These are phyloP conservation scores for Mystacides longicornis DNA, from an alignment of 2,888 invertebrate genomes.

Conservation along the genomic window DNA sequence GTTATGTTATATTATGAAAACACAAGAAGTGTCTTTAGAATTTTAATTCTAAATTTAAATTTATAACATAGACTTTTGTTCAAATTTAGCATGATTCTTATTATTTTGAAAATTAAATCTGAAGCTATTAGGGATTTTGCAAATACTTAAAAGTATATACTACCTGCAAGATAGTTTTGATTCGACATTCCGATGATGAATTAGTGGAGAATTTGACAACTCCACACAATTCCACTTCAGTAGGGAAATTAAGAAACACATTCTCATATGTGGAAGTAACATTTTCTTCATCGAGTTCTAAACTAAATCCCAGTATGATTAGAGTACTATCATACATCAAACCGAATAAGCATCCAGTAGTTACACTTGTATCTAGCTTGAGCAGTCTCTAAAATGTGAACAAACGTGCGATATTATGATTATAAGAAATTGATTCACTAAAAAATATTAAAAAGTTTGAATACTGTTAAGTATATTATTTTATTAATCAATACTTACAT, in stretches of 20 bases:
- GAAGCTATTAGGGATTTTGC: neutral
- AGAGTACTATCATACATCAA: slow-evolving; percentile 65
- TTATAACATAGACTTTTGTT: neutral
- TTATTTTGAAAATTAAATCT: neutral
- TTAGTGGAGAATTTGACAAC: slow-evolving; percentile 59
- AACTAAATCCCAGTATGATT: slow-evolving; percentile 60
- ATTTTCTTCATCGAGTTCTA: slow-evolving; percentile 52
- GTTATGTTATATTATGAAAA: neutral
- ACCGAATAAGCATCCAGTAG: slow-evolving; percentile 67
- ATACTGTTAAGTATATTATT: neutral
- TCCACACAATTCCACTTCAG: slow-evolving; percentile 71
- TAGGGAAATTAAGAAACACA: slow-evolving; percentile 60
- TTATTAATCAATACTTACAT: slow-evolving; percentile 41
- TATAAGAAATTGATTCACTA: neutral
- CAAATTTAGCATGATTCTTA: neutral
- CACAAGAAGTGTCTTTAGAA: neutral
- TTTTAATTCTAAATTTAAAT: neutral
- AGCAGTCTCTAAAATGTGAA: slow-evolving; percentile 55
- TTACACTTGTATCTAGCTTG: slow-evolving; percentile 51
- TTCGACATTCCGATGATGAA: slow-evolving; percentile 51
- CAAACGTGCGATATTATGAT: neutral
- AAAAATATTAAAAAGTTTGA: no score
- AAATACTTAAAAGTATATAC: no score
- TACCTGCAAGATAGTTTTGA: slow-evolving; percentile 54
- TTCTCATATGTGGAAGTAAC: slow-evolving; percentile 46